A percentile compares a stretch with the other conserved stretches of the same genome.
These are phyloP conservation scores for Iguana delicatissima DNA, from an alignment of 2,797 vertebrate genomes.

Conservation along the genomic window DNA sequence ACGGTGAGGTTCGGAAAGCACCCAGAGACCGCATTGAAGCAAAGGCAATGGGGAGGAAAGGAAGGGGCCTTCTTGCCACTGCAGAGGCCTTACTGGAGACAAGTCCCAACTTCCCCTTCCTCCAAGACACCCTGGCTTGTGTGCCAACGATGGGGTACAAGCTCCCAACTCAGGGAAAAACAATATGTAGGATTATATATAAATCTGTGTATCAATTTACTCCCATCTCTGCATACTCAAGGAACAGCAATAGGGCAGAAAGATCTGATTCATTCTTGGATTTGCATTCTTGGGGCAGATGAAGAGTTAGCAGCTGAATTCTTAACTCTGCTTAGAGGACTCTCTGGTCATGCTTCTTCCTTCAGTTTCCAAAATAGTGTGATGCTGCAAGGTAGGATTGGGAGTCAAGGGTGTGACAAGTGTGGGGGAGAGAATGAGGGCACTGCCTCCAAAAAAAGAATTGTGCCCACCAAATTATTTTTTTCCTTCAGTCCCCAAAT, in stretches of 20 bases:
- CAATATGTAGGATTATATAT: background rate
- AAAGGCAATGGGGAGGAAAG: background rate
- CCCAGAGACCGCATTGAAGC: too few species aligned
- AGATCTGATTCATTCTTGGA: background rate
- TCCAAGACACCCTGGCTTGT: background rate
- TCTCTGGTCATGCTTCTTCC: too few species aligned
- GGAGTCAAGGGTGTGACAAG: too few species aligned
- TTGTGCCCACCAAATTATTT: too few species aligned
- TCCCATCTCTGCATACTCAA: background rate
- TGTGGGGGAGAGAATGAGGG: too few species aligned
- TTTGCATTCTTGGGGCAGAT: background rate
- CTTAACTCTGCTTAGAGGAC: too few species aligned
- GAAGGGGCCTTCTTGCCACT: background rate
- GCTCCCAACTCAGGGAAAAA: slow-evolving; percentile 39
- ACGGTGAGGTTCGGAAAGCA: too few species aligned
- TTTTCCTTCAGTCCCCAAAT: too few species aligned
- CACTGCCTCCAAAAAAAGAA: too few species aligned
- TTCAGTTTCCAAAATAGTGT: too few species aligned
- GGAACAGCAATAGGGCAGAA: background rate
- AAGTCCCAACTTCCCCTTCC: background rate
- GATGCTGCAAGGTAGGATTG: too few species aligned
- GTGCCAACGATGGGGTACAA: slow-evolving; percentile 18
- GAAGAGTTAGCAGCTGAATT: too few species aligned
- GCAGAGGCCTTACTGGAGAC: background rate
- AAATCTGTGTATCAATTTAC: background rate